These are phyloP conservation scores for Neelides folsomi DNA, from an alignment of 2,888 invertebrate genomes.

Conservation along the genomic window DNA sequence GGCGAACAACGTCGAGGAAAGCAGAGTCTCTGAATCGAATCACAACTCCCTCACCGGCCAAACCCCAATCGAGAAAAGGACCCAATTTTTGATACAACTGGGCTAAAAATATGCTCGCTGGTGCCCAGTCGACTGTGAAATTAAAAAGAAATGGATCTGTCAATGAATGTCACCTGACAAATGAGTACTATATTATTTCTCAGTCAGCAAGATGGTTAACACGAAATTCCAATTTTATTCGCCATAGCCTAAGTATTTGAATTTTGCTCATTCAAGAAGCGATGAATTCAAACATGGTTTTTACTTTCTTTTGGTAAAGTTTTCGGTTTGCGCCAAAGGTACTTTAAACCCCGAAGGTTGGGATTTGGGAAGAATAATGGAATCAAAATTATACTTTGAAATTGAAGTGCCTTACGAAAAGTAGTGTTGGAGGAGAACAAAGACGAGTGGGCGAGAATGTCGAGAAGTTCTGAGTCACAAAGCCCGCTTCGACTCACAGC, in stretches of 20 bases:
- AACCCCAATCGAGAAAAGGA: conserved; percentile 52
- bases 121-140: conserved; percentile 52
- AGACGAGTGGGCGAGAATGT: conserved; percentile 51
- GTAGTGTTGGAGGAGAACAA: conserved; percentile 51
- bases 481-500: conserved; percentile 59
- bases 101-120: conserved; percentile 55
- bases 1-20: conserved; percentile 48
- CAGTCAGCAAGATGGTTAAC: no score
- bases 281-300: no score
- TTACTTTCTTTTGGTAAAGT: no score
- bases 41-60: conserved; percentile 46
- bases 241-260: no score
- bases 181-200: no score
- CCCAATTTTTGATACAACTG: conserved; percentile 51
- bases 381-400: not conserved
- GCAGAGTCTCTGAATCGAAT: conserved; percentile 53
- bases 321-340: no score
- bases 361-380: no score
- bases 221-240: no score
- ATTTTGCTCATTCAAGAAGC: no score
- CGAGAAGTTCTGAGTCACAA: conserved; percentile 66
- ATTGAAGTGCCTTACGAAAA: conserved; percentile 43
- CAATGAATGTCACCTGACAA: no score
- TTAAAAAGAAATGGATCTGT: conserved; percentile 6
- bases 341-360: no score